Conservation (phyloP, 2,797 vertebrate species). For the Gymnodraco acuticeps region DNA sequence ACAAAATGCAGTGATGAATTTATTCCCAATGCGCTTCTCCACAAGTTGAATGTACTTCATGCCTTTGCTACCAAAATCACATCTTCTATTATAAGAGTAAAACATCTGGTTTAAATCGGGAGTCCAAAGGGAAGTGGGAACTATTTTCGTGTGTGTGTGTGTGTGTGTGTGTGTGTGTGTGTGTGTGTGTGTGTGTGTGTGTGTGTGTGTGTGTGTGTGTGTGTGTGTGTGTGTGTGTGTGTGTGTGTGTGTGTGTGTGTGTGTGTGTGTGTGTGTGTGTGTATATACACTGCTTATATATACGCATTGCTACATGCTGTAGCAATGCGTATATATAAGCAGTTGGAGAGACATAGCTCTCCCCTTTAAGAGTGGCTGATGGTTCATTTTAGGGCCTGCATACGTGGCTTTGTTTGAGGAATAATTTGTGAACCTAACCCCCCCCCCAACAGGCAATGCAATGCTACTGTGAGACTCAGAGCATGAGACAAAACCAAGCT, state of each 20-base stretch:
- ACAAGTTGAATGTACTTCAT: background rate
- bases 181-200: too few species aligned
- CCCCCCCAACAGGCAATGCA: background rate
- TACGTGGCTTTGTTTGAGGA: slow-evolving; percentile 32
- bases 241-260: too few species aligned
- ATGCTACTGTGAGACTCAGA: background rate
- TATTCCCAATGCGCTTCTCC: background rate
- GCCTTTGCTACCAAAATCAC: background rate
- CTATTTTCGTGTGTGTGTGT: background rate
- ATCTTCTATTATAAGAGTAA: slow-evolving; percentile 8
- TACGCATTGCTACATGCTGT: background rate
- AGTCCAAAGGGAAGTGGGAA: slow-evolving; percentile 20
- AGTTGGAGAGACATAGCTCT: slow-evolving; percentile 9
- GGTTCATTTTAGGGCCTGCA: background rate
- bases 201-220: too few species aligned
- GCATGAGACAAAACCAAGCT: background rate
- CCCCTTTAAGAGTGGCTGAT: slow-evolving; percentile 51
- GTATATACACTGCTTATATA: background rate
- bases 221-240: too few species aligned
- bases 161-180: background rate
- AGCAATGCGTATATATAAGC: slow-evolving; percentile 49
- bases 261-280: background rate
- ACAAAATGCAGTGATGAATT: background rate
- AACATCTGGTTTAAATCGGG: slow-evolving; percentile 42
- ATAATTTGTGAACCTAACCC: slow-evolving; percentile 8